Base-by-base conservation (phyloP, 2,888 invertebrate genomes). In the Macrophya annulata region DNA sequence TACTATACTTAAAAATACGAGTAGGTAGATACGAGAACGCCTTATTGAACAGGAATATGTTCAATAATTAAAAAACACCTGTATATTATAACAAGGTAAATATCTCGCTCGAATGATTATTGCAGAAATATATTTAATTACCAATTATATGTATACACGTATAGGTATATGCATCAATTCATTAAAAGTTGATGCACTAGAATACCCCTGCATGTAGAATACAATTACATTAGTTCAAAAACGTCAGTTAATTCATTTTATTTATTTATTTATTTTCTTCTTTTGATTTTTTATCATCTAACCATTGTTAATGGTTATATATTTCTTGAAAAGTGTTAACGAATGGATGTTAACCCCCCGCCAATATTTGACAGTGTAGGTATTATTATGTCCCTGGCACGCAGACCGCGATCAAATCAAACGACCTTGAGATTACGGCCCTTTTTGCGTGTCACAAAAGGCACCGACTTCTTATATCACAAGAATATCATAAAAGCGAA, bases 31-130 rank as follows among this genome's bases (percentile, higher is more conserved):
- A 25, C n/a, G 40, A 51, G 81, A 43, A 81, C 43, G 43, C 21
- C 21, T 81, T 62, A 81, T 62, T 43, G 81, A 43, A 62, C 81
- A 81, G 25, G 21, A 51, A 40, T 62, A 55, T 62, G 25, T 43
- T 43, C 31, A 43, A 81, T 62, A 81, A 62, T 62, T n/a, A n/a
- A 8, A 77, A 25, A 31, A 40, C 81, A 62, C 62, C 59, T 55
- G 79, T 55, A 77, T 5, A 77, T 31, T 31, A n/a, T 3, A 55
- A 25, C n/a, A 15, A 77, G 51, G 25, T 77, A 9, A 76, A 76
- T 76, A 76, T 76, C n/a, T 76, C 48, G 25, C 21, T 76, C 17
- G 25, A 48, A 71, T 71, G 4, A 76, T 74, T 71, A 71, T 40
- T 48, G 45, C 74, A 25, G 21, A 43, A 45, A 74, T 48, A 48